Percentiles rank a stretch among this genome's conserved stretches.
These are phyloP conservation scores for Oscarella lobularis DNA, from an alignment of 37 sponge, comb jelly and placozoan genomes.

Conservation along the genomic window DNA sequence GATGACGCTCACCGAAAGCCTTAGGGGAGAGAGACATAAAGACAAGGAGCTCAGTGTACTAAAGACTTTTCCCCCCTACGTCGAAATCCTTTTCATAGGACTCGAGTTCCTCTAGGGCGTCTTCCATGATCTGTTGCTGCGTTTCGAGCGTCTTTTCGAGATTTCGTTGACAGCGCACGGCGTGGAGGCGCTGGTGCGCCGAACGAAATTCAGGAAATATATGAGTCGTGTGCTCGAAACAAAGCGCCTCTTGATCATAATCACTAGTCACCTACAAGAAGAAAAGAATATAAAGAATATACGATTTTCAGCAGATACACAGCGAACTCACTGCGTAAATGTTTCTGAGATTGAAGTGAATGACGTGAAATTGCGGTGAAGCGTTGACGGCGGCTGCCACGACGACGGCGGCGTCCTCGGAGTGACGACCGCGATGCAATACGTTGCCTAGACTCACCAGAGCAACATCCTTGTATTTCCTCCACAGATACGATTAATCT, in stretches of 20 bases:
- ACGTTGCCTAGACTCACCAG: constrained; percentile 59
- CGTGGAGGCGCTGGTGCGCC: not conserved
- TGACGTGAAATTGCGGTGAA: constrained; percentile 21
- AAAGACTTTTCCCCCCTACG: too few species aligned
- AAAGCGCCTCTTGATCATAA: not conserved
- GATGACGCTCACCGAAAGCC: too few species aligned
- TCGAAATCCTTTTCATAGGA: not conserved
- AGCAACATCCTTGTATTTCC: constrained; percentile 41
- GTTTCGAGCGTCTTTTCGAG: not conserved
- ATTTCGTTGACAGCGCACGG: not conserved
- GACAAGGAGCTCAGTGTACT: too few species aligned
- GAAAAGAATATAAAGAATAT: too few species aligned
- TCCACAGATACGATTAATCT: not conserved
- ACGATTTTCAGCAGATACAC: too few species aligned
- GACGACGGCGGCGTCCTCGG: constrained; percentile 33
- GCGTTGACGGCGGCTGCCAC: constrained; percentile 23
- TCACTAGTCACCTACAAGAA: not conserved
- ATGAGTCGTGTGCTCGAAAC: not conserved
- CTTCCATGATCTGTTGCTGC: not conserved
- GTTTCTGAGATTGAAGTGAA: constrained; percentile 56
- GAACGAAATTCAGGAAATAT: not conserved
- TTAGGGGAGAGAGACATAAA: too few species aligned
- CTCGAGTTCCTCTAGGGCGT: not conserved
- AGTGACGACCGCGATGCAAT: constrained; percentile 33
- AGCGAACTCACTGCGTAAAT: constrained; percentile 55